A percentile compares a stretch with the other conserved stretches of the same genome.
These are phyloP conservation scores for Spongia lamella DNA, from an alignment of 37 sponge, comb jelly and placozoan species.

Conservation along the genomic window DNA sequence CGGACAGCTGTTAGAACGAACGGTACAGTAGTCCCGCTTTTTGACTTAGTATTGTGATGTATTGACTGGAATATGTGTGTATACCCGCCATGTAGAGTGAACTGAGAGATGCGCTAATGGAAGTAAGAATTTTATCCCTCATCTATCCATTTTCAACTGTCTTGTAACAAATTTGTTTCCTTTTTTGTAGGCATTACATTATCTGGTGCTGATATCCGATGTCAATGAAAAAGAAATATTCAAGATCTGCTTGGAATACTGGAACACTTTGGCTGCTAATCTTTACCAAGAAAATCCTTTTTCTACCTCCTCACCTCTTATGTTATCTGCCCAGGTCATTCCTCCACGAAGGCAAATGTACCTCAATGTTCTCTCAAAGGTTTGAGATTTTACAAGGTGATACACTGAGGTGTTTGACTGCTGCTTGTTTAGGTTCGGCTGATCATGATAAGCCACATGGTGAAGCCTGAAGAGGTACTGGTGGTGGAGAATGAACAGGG, in stretches of 20 bases:
- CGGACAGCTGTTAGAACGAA: constrained; percentile 78
- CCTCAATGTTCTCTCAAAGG: constrained; percentile 70
- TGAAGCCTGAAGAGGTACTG: constrained; percentile 98
- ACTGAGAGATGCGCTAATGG: constrained; percentile 49
- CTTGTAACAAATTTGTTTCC: background rate
- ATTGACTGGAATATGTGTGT: background rate
- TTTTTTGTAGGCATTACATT: constrained; percentile 89
- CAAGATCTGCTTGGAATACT: constrained; percentile 99
- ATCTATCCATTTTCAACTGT: background rate
- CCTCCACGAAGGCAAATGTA: constrained; percentile 89
- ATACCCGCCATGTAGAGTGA: constrained; percentile 23
- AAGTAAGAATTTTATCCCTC: constrained; percentile 24
- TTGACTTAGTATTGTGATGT: background rate
- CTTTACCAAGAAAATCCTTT: constrained; percentile 91
- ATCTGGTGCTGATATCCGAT: constrained; percentile 92
- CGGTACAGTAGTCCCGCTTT: constrained; percentile 20
- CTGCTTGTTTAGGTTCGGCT: constrained; percentile 72
- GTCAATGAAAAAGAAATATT: constrained; percentile 98
- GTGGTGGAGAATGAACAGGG: constrained; percentile 99
- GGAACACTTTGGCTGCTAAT: constrained; percentile 92
- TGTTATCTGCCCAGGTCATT: constrained; percentile 19
- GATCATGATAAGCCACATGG: constrained; percentile 96
- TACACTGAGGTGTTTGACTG: background rate
- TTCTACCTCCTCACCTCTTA: constrained; percentile 50
- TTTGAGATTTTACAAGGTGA: background rate